Percentiles rank a stretch among this genome's conserved stretches.
These are phyloP conservation scores for Marmota flaviventris DNA, from an alignment of 2,113 vertebrate species.

Conservation along the genomic window DNA sequence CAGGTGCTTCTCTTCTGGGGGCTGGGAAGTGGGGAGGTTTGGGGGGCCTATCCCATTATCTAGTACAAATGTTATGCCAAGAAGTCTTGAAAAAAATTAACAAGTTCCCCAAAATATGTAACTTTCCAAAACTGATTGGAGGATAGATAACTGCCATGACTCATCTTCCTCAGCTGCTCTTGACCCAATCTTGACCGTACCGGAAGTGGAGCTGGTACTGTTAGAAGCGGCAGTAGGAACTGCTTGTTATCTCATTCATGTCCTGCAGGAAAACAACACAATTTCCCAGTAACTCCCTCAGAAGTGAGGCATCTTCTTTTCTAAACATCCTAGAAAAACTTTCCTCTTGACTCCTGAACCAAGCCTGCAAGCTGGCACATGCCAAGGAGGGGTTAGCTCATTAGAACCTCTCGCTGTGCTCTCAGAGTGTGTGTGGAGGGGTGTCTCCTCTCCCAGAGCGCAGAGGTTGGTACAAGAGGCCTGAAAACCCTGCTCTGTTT, in stretches of 20 bases:
- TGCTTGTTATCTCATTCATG: not conserved
- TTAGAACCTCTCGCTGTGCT: not conserved
- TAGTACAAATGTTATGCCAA: not conserved
- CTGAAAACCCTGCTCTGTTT: accelerated
- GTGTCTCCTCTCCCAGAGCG: not conserved
- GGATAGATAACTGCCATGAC: not conserved
- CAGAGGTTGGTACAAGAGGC: not conserved
- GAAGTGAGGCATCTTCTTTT: not conserved
- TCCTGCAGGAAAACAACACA: not conserved
- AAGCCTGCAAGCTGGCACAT: not conserved
- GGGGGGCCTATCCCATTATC: not conserved
- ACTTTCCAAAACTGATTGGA: not conserved
- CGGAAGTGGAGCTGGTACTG: not conserved
- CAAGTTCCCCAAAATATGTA: not conserved
- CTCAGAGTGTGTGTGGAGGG: not conserved
- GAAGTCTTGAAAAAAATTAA: not conserved
- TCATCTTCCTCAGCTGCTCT: not conserved
- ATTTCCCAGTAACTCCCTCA: not conserved
- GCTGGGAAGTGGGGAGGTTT: not conserved
- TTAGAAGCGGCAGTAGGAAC: not conserved
- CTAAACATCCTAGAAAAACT: not conserved
- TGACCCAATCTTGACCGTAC: not conserved
- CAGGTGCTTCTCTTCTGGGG: not conserved
- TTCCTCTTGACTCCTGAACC: not conserved
- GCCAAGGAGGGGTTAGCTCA: not conserved